phyloP scores from a whole-genome alignment of 2,888 invertebrate genomes.

The Chirona hameri region DNA sequence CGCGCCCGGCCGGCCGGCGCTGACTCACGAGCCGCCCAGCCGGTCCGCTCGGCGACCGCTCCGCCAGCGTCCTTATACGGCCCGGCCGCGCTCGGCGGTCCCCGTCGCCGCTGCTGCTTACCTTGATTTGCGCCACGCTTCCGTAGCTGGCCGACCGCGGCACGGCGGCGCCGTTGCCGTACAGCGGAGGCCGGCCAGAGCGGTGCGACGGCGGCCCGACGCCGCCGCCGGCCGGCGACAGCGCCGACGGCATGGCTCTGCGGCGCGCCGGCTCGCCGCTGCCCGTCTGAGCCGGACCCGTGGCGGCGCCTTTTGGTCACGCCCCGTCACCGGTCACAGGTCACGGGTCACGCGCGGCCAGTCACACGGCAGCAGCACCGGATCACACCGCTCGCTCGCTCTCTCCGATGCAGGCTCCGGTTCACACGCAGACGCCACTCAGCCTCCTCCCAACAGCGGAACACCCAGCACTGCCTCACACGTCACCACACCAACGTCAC shows the following conservation, averaged over 20 bases:
- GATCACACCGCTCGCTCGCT: too few relatives aligned
- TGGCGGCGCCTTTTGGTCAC: background rate
- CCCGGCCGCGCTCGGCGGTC: constrained; percentile 64
- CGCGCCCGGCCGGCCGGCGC: background rate
- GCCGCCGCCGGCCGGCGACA: background rate
- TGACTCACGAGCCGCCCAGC: background rate
- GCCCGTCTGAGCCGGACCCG: background rate
- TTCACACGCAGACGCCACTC: too few relatives aligned
- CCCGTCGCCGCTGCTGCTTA: constrained; percentile 67
- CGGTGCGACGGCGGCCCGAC: background rate
- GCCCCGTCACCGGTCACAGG: constrained; percentile 31
- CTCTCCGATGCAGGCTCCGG: too few relatives aligned
- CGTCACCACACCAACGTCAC: background rate
- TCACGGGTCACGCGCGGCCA: too few relatives aligned
- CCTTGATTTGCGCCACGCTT: constrained; percentile 30
- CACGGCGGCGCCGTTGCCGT: constrained; percentile 31
- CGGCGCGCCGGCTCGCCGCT: background rate
- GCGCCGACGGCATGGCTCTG: background rate
- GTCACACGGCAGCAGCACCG: constrained; percentile 33
- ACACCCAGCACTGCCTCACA: background rate
- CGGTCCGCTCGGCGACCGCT: background rate
- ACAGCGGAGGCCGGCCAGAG: constrained; percentile 31
- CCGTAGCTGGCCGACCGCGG: background rate
- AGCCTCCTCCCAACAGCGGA: too few relatives aligned
- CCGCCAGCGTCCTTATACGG: too few relatives aligned